Evolutionary conservation across 2,113 vertebrate genomes (phyloP), one percentile per base, ranked within the genome.

Genomic region (Prietella phreatophila): DNA sequence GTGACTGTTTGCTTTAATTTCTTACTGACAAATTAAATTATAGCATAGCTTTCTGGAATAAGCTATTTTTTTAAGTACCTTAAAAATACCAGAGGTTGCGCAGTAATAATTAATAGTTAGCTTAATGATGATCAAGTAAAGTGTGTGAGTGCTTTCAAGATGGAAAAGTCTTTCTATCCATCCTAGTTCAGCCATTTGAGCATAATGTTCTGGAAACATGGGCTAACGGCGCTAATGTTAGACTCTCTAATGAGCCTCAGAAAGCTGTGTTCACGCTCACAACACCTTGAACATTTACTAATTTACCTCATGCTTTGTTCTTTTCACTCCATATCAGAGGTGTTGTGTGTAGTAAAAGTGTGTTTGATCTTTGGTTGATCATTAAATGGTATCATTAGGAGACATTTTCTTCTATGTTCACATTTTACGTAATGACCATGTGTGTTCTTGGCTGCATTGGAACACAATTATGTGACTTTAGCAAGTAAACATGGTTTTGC

Each of bases 341-440:
- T 83, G 80, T 30, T 63, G 17, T 63, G 73, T 47, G 19, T 71
- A 25, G 47, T 80, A 76, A 88, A 88, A 58, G 56, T 17, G 13
- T 50, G 87, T 84, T 88, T 90, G 87, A 90, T 90, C 87, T 90
- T 88, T 33, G 73, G 63, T 33, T 67, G 75, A 90, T 90, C 82
- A 84, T 90, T 88, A 90, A 90, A 84, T 82, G 75, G 55, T 56
- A 84, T 75, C 75, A 88, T 84, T 88, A 86, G 55, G 83, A 87
- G 75, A 86, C 86, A 83, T 71, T 90, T 83, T 55, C 79, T 61
- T 86, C 82, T 56, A 15, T 86, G 89, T 69, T 84, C 25, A 84
- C 53, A 84, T 65, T 47, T 53, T 53, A 69, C 15, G n/a, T 69
- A 69, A 84, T 65, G 39, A 83, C 39, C 33, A n/a, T 67, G 42